Percentiles rank a stretch among this genome's conserved stretches.
Evolutionary conservation across 2,113 vertebrate species (phyloP).

Genomic region (Eudyptes chrysolophus): DNA sequence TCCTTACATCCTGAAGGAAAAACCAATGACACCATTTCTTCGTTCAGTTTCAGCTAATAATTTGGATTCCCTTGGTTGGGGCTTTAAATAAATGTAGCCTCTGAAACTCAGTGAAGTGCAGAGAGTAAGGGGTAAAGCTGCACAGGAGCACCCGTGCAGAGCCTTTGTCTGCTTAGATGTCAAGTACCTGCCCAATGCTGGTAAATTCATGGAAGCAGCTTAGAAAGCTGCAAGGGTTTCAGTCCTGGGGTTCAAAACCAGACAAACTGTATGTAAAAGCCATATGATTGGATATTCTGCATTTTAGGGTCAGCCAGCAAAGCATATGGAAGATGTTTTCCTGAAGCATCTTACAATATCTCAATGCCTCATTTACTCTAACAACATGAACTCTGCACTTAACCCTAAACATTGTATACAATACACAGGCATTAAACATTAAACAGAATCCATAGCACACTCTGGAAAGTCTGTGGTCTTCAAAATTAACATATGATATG

Average conservation of each 20-base stretch:
- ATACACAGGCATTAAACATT: background rate
- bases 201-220: background rate
- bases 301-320: background rate
- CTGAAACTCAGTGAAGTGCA: background rate
- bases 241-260: background rate
- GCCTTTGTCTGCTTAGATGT: background rate
- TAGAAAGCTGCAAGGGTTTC: background rate
- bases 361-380: background rate
- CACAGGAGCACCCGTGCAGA: background rate
- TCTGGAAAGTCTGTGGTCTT: background rate
- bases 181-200: background rate
- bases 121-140: background rate
- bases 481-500: background rate
- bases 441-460: background rate
- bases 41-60: background rate
- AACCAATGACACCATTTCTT: accelerated
- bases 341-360: background rate
- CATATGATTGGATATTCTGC: background rate
- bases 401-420: background rate
- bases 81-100: background rate
- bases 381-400: background rate
- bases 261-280: background rate
- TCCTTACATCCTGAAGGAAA: background rate
- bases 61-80: background rate
- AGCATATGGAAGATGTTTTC: background rate